phyloP scores from a whole-genome alignment of 2,797 vertebrate species.

The Karalla daura region DNA sequence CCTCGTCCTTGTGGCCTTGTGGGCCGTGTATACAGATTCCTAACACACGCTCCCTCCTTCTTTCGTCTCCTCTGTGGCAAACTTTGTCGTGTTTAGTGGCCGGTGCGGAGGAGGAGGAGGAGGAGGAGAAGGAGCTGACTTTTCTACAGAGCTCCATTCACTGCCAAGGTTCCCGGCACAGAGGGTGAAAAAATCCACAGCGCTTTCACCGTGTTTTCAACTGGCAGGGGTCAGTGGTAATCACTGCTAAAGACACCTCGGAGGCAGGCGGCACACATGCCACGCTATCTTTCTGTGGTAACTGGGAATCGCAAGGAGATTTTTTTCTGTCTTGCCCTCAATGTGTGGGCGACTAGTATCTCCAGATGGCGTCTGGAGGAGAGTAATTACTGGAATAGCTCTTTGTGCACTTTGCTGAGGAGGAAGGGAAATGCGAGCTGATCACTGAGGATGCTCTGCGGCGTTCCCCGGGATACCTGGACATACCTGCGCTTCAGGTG shows the following conservation, averaged over 20 bases:
- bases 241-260: slow-evolving; percentile 36
- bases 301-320: slow-evolving; percentile 23
- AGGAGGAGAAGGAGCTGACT: slow-evolving; percentile 9
- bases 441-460: neutral
- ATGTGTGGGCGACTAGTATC: neutral
- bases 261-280: slow-evolving; percentile 30
- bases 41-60: neutral
- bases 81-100: neutral
- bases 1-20: neutral
- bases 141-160: slow-evolving; percentile 23
- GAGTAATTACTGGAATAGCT: slow-evolving; percentile 42
- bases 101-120: slow-evolving; percentile 15
- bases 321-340: slow-evolving; percentile 21
- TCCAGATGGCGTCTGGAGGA: slow-evolving; percentile 30
- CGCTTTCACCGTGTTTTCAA: slow-evolving; percentile 30
- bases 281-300: slow-evolving; percentile 39
- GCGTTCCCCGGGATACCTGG: slow-evolving; percentile 20
- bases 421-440: slow-evolving; percentile 20
- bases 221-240: slow-evolving; percentile 39
- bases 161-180: slow-evolving; percentile 32
- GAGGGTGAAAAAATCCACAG: slow-evolving; percentile 26
- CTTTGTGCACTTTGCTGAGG: slow-evolving; percentile 20
- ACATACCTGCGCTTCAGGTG: slow-evolving; percentile 6
- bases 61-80: slow-evolving; percentile 4
- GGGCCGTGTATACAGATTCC: neutral